A percentile compares a stretch with the other conserved stretches of the same genome.
Evolutionary conservation across 1,140 invertebrate species (phyloP).

Genomic region (Drosophila willistoni): DNA sequence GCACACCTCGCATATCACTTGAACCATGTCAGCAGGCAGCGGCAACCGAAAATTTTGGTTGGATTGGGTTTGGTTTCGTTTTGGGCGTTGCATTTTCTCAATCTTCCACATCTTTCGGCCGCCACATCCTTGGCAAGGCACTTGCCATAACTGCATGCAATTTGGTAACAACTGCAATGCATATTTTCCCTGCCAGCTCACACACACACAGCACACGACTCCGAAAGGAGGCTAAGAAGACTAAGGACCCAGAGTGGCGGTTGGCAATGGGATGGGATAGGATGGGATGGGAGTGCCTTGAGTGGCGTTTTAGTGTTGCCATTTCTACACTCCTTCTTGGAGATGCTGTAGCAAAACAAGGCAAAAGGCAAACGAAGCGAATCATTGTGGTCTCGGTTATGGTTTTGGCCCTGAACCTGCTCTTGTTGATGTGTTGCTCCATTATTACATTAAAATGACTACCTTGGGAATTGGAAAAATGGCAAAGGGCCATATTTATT

Average conservation of each 20-base stretch:
- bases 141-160: constrained; percentile 67
- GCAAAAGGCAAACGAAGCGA: constrained; percentile 42
- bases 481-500: not conserved
- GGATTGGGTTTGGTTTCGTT: constrained; percentile 1
- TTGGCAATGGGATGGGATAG: too few relatives aligned
- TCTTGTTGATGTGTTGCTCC: not conserved
- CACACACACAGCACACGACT: constrained; percentile 17
- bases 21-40: constrained; percentile 5
- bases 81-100: constrained; percentile 36
- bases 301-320: constrained; percentile 76
- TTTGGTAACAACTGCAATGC: constrained; percentile 29
- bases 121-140: constrained; percentile 55
- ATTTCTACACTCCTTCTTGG: constrained; percentile 34
- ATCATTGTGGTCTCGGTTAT: constrained; percentile 49
- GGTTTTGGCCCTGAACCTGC: not conserved
- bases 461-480: constrained; percentile 4
- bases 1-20: constrained; percentile 45
- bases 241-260: not conserved
- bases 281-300: constrained; percentile 48
- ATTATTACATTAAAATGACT: constrained; percentile 6
- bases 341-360: constrained; percentile 24
- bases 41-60: not conserved
- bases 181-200: constrained; percentile 12
- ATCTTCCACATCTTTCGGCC: constrained; percentile 30
- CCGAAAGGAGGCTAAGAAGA: too few relatives aligned